A percentile compares a stretch with the other conserved stretches of the same genome.
phyloP scores from a whole-genome alignment of 2,113 vertebrate species.

The Xiphophorus hellerii region DNA sequence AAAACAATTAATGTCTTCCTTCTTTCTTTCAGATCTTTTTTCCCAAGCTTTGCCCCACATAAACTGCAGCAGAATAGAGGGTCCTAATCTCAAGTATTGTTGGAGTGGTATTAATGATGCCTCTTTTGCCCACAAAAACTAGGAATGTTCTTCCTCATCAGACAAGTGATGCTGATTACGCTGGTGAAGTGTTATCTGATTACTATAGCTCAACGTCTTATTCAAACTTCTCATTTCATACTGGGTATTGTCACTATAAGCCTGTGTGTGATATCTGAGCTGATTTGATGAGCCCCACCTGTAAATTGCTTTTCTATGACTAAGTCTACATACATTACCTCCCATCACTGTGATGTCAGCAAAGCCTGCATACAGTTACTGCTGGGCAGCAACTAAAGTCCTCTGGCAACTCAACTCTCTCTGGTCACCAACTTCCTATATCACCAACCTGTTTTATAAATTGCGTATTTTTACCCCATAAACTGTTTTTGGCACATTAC shows the following conservation, averaged over 20 bases:
- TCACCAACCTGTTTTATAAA: no score
- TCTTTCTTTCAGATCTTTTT: neutral
- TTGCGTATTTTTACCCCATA: no score
- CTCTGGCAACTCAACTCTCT: no score
- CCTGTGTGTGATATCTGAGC: constrained; percentile 4
- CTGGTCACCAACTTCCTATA: no score
- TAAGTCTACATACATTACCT: neutral
- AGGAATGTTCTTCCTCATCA: constrained; percentile 76
- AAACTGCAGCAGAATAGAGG: constrained; percentile 23
- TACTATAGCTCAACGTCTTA: constrained; percentile 56
- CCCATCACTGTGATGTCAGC: neutral
- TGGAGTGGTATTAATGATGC: constrained; percentile 75
- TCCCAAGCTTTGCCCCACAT: neutral
- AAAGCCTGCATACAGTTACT: neutral
- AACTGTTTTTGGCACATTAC: no score
- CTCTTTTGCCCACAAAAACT: constrained; percentile 62
- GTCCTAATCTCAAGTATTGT: constrained; percentile 60
- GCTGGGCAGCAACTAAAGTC: no score
- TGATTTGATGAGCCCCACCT: constrained; percentile 20
- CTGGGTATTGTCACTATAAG: neutral
- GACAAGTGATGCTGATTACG: constrained; percentile 76
- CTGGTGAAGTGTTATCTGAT: constrained; percentile 73
- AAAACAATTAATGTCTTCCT: constrained; percentile 18
- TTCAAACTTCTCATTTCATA: constrained; percentile 19
- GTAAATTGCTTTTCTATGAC: neutral